Evolutionary conservation across 2,888 invertebrate genomes (phyloP), one percentile per base, ranked within the genome.

Genomic region (Rhorus exstirpatorius): DNA sequence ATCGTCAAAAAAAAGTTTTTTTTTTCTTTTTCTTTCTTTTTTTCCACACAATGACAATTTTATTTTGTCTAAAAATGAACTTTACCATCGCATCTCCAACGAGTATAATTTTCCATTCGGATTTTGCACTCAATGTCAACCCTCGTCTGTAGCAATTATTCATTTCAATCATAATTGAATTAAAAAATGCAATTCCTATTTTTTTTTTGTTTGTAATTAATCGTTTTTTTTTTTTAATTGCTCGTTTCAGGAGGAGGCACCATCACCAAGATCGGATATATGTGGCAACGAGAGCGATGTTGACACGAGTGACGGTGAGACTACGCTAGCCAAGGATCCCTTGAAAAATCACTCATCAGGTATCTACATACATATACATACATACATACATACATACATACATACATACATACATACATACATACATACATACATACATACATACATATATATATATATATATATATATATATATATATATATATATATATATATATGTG

Each of bases 221-320:
- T 67, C n/a, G 2, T 53, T 63, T 17, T 51, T 35, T 76, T 65
- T 1, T 38, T 41, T n/a, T 49, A 83, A 86, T 88, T 91, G 55
- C 89, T n/a, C n/a, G n/a, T n/a, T n/a, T n/a, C n/a, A 92, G 93
- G 92, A 92, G 84, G 92, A 90, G 63, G 90, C 88, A 63, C 89
- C 89, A 76, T 92, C 92, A 49, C 92, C 91, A 60, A 90, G 92
- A 84, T 92, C 92, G 74, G 93, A 92, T 86, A 89, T 90, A 63
- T 92, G 91, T 81, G 92, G 90, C 44, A 92, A 91, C 80, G 92
- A 92, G 85, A 92, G 92, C 88, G 92, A 92, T 85, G 92, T 89
- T 60, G 93, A 93, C 79, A 89, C 90, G 77, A 92, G 92, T 85
- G 92, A 92, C 84, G 91, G 90, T 58, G 92, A 92, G 79, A 90